Conservation (phyloP, 1,140 invertebrate species). For the honey bee (Apis mellifera) region DNA sequence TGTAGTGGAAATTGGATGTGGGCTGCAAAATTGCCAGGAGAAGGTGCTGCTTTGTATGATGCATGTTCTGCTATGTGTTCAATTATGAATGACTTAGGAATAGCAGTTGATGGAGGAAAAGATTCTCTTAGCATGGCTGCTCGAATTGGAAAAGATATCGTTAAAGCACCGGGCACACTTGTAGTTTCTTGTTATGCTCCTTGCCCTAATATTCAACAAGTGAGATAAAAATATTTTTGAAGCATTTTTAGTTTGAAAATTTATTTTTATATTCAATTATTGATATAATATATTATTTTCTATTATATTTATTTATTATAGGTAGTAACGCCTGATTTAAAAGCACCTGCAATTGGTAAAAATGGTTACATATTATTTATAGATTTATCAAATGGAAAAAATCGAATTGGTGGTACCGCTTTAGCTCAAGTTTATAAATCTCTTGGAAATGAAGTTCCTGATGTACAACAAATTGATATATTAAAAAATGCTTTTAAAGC, state of each 20-base stretch:
- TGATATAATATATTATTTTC: not conserved
- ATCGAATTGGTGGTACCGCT: constrained; percentile 93
- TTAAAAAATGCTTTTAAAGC: constrained; percentile 90
- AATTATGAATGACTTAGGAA: constrained; percentile 92
- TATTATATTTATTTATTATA: constrained; percentile 37
- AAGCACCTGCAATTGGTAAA: constrained; percentile 83
- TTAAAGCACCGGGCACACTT: constrained; percentile 96
- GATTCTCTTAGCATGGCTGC: constrained; percentile 99
- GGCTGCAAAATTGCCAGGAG: constrained; percentile 96
- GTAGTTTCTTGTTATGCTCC: constrained; percentile 97
- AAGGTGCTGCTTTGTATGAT: constrained; percentile 92
- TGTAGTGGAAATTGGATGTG: constrained; percentile 99
- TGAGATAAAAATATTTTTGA: constrained; percentile 59
- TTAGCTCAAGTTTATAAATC: constrained; percentile 95
- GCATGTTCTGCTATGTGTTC: constrained; percentile 94
- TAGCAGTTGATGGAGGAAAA: constrained; percentile 98
- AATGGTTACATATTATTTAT: constrained; percentile 86
- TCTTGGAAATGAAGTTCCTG: constrained; percentile 90
- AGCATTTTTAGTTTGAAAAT: not conserved
- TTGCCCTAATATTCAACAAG: constrained; percentile 92
- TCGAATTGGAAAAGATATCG: constrained; percentile 86
- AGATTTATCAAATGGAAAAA: constrained; percentile 85
- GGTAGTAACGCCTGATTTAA: constrained; percentile 93
- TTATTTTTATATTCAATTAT: not conserved
- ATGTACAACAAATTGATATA: constrained; percentile 87